A percentile compares a stretch with the other conserved stretches of the same genome.
These are phyloP conservation scores for Furnarius figulus DNA, from an alignment of 2,113 vertebrate genomes.

Conservation along the genomic window DNA sequence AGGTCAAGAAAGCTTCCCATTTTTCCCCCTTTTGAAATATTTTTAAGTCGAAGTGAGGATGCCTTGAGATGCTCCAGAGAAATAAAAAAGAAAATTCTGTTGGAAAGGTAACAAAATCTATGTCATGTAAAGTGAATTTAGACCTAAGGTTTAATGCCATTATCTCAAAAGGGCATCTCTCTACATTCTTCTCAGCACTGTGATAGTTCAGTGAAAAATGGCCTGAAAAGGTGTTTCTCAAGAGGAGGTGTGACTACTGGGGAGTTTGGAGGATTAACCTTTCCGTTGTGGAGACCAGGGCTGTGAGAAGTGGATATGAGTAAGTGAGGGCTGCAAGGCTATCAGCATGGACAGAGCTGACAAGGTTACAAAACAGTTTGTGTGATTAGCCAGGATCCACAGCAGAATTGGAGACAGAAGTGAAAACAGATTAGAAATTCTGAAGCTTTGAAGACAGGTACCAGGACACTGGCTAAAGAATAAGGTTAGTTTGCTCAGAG, in stretches of 20 bases:
- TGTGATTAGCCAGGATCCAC: slow-evolving; percentile 17
- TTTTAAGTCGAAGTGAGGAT: not conserved
- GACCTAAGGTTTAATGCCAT: not conserved
- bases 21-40: not conserved
- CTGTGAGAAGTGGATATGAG: not conserved
- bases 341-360: slow-evolving; percentile 9
- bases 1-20: slow-evolving; percentile 24
- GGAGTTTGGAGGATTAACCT: slow-evolving; percentile 37
- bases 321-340: not conserved
- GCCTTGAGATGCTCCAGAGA: not conserved
- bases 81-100: slow-evolving; percentile 31
- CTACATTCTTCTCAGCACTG: not conserved
- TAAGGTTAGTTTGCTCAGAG: not conserved
- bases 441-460: not conserved
- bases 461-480: not conserved
- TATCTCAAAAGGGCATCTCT: slow-evolving; percentile 40
- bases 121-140: slow-evolving; percentile 13
- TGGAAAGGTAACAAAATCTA: not conserved
- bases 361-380: slow-evolving; percentile 23
- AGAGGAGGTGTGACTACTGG: not conserved
- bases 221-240: slow-evolving; percentile 6
- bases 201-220: not conserved
- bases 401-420: slow-evolving; percentile 11
- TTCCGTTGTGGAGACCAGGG: not conserved
- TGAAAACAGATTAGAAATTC: slow-evolving; percentile 36